phyloP scores from a whole-genome alignment of 2,888 invertebrate species.

The Meliscaeva auricollis region DNA sequence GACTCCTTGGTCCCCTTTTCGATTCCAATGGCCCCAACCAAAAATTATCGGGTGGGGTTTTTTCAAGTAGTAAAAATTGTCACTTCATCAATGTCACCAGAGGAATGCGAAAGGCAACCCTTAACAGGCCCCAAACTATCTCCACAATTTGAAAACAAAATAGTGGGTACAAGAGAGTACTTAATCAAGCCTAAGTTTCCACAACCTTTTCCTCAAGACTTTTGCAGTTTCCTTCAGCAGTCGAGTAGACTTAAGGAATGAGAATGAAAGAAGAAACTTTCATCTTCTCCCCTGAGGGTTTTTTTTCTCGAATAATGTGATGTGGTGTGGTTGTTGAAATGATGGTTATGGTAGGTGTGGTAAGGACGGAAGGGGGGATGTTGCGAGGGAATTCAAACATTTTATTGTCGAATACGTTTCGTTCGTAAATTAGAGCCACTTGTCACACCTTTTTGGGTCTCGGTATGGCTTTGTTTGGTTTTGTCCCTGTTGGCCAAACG shows the following conservation, averaged over 20 bases:
- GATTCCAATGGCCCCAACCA: background rate
- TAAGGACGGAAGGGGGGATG: too few species aligned
- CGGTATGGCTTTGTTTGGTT: constrained; percentile 32
- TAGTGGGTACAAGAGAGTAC: constrained; percentile 36
- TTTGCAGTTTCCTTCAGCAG: background rate
- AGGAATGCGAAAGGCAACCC: constrained; percentile 50
- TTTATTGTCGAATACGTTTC: constrained; percentile 61
- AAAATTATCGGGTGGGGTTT: background rate
- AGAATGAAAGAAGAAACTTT: constrained; percentile 19
- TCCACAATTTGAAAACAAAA: constrained; percentile 43
- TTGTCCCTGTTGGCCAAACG: constrained; percentile 8
- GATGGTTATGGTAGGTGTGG: constrained; percentile 10
- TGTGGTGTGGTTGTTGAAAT: constrained; percentile 1
- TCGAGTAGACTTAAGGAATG: background rate
- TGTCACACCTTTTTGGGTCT: constrained; percentile 68
- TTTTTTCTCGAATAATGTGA: background rate
- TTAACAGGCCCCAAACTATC: constrained; percentile 31
- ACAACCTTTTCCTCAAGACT: constrained; percentile 28
- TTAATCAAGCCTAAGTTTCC: constrained; percentile 44
- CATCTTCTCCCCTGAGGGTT: constrained; percentile 5
- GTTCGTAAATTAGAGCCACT: constrained; percentile 69
- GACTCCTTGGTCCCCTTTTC: background rate
- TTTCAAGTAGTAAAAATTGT: constrained; percentile 65
- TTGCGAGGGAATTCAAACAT: constrained; percentile 14
- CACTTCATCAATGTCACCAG: constrained; percentile 71